These are phyloP conservation scores for Elysia crispata DNA, from an alignment of 2,888 invertebrate species.

Conservation along the genomic window DNA sequence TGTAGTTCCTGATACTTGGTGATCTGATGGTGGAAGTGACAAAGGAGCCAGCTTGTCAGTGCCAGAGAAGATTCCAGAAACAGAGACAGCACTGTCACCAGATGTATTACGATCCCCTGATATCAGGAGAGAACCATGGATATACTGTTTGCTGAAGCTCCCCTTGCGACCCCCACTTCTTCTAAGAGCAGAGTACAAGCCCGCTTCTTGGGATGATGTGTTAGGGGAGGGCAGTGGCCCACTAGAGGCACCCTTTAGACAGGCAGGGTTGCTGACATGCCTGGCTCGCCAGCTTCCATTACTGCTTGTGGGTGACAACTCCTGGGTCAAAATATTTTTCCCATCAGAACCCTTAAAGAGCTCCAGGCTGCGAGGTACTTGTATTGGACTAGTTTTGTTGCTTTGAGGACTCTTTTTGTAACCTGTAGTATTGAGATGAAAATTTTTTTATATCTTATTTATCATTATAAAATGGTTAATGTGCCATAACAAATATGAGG, in stretches of 20 bases:
- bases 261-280: conserved; percentile 51
- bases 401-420: conserved; percentile 51
- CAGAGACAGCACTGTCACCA: conserved; percentile 51
- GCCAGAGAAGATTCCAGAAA: conserved; percentile 45
- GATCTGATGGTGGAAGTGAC: conserved; percentile 37
- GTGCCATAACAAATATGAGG: no score
- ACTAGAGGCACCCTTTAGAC: conserved; percentile 31
- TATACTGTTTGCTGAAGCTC: conserved; percentile 64
- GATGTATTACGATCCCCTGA: conserved; percentile 53
- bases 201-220: conserved; percentile 34
- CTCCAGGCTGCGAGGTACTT: conserved; percentile 54
- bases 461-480: no score
- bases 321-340: conserved; percentile 36
- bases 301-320: conserved; percentile 61
- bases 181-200: conserved; percentile 54
- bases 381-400: conserved; percentile 58
- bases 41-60: conserved; percentile 42
- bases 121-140: conserved; percentile 56
- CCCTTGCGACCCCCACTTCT: conserved; percentile 65
- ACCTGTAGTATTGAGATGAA: conserved; percentile 39
- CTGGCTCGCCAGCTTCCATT: conserved; percentile 64
- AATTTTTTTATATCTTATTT: background rate
- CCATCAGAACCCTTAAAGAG: conserved; percentile 53
- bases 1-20: background rate
- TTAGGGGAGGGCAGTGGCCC: conserved; percentile 44